Evolutionary conservation across 2,888 invertebrate genomes (phyloP), one percentile per base, ranked within the genome.

Genomic region (Andrena dorsata): DNA sequence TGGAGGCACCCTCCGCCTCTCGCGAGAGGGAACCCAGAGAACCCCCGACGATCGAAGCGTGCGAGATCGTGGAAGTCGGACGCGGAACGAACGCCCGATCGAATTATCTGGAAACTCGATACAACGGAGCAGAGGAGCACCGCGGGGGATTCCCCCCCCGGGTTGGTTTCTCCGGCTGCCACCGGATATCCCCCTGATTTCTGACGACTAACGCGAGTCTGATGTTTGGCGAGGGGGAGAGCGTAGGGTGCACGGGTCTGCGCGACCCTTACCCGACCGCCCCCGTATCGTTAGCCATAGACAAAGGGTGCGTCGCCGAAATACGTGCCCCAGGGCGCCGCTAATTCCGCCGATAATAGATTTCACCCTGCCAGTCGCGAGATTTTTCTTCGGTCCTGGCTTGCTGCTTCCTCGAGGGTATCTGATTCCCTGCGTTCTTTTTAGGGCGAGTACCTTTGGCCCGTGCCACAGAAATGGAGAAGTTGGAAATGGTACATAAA

Each of bases 291-390:
- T 90, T 89, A 91, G 86, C 90, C 84, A 81, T 89, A 89, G 91
- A 92, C 91, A 92, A 92, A 91, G 91, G 90, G 90, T 88, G 90
- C 80, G 85, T 80, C 82, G 79, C 65, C 80, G 82, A 81, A 83
- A 86, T 86, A 88, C 89, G 90, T 86, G 86, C 81, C 87, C 86
- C 83, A 77, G 83, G 88, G 85, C 89, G 74, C 86, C 87, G 87
- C 91, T 92, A 92, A 92, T 92, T 90, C 91, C 77, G 79, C 82
- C 91, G 91, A 92, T 92, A 91, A 92, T 92, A 89, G 90, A 90
- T 91, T 91, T 90, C 88, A 82, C 80, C 84, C 76, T 70, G 77
- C 69, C 65, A 68, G 32, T 47, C 81, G 61, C 60, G 70, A 75
- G 83, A 83, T 82, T 82, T 69, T 77, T 75, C 47, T 66, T 41